Percentiles rank a stretch among this genome's conserved stretches.
These are phyloP conservation scores for Ichneumon xanthorius DNA, from an alignment of 2,888 invertebrate species.

Conservation along the genomic window DNA sequence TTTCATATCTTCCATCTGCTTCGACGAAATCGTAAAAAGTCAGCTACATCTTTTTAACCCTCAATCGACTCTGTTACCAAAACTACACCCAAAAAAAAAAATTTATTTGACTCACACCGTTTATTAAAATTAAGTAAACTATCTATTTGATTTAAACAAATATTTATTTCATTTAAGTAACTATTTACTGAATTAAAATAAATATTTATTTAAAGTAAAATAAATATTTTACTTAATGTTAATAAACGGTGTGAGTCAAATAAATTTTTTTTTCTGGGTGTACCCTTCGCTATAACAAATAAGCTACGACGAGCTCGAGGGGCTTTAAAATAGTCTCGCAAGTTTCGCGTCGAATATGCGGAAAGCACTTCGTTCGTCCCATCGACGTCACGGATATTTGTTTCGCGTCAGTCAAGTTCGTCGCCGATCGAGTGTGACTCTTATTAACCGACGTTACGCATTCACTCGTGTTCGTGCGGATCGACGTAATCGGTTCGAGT, in stretches of 20 bases:
- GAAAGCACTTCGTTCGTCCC: conserved; percentile 2
- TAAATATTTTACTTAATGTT: too few relatives aligned
- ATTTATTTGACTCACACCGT: too few relatives aligned
- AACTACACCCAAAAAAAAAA: too few relatives aligned
- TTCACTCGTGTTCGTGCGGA: background rate
- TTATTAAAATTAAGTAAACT: too few relatives aligned
- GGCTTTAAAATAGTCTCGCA: background rate
- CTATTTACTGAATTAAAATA: too few relatives aligned
- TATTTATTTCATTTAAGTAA: too few relatives aligned
- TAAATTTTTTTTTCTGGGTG: too few relatives aligned
- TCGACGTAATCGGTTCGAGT: conserved; percentile 15
- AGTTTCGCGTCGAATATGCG: background rate
- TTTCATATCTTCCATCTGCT: conserved; percentile 1
- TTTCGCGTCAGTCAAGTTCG: background rate
- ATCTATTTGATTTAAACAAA: too few relatives aligned
- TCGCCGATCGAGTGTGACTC: background rate
- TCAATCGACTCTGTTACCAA: background rate
- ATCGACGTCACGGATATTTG: background rate
- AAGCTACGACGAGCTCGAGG: background rate
- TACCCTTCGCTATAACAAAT: background rate
- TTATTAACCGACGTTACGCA: background rate
- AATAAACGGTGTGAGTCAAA: too few relatives aligned
- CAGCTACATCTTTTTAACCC: background rate
- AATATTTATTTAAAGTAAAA: too few relatives aligned
- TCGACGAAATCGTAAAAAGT: background rate